A percentile compares a stretch with the other conserved stretches of the same genome.
Evolutionary conservation across 2,888 invertebrate genomes (phyloP).

Genomic region (Palloptera scutellata): DNA sequence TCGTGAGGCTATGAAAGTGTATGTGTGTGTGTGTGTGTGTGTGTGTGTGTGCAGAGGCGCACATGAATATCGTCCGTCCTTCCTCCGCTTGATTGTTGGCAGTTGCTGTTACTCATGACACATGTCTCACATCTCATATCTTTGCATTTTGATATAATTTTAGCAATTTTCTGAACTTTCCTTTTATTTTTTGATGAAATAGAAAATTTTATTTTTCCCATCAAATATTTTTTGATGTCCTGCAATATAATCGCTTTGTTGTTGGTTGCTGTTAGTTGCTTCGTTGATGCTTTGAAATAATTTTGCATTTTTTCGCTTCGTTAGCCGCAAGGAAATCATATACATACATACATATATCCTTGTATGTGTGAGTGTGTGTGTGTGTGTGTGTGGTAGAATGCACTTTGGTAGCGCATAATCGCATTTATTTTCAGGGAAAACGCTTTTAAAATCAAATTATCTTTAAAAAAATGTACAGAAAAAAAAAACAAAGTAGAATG

Average conservation of each 20-base stretch:
- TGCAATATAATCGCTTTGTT: conserved; percentile 25
- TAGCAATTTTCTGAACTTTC: no score
- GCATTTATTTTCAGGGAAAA: conserved; percentile 60
- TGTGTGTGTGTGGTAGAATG: conserved; percentile 35
- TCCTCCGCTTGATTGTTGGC: neutral
- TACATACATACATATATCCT: neutral
- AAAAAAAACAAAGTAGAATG: no score
- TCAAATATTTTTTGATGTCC: conserved; percentile 21
- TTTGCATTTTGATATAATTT: no score
- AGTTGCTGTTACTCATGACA: neutral
- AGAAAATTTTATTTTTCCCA: conserved; percentile 9
- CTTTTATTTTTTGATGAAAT: no score
- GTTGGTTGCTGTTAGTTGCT: conserved; percentile 10
- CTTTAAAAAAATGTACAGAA: conserved; percentile 16
- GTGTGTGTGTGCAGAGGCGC: no score
- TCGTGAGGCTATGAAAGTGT: neutral
- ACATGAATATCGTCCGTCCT: neutral
- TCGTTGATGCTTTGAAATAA: neutral
- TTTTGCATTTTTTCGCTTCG: no score
- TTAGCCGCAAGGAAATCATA: no score
- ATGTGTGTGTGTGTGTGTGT: conserved; percentile 17
- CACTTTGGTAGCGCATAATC: conserved; percentile 57
- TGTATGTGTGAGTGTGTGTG: conserved; percentile 5
- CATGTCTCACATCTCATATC: neutral
- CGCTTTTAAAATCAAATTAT: conserved; percentile 61